phyloP scores from a whole-genome alignment of 2,888 invertebrate genomes.

The Phania funesta region DNA sequence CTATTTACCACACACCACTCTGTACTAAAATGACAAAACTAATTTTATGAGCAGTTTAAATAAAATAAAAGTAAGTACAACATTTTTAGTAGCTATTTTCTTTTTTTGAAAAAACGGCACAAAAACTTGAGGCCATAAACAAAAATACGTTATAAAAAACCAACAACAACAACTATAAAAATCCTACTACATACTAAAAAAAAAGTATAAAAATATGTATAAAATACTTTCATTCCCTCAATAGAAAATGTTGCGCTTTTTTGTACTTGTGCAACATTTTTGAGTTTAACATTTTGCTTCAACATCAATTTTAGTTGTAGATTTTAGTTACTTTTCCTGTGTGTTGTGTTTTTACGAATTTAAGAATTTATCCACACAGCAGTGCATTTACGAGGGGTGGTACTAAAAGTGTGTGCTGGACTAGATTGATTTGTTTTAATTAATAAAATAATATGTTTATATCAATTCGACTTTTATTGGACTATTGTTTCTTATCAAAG shows the following conservation, averaged over 20 bases:
- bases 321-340: constrained; percentile 27
- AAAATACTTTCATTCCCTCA: constrained; percentile 21
- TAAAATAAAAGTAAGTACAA: constrained; percentile 54
- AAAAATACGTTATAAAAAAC: constrained; percentile 28
- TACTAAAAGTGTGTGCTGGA: not conserved
- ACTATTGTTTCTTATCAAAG: no score
- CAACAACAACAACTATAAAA: not conserved
- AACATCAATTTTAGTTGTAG: constrained; percentile 44
- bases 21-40: constrained; percentile 50
- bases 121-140: constrained; percentile 56
- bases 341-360: constrained; percentile 8
- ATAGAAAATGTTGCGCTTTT: constrained; percentile 44
- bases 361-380: constrained; percentile 4
- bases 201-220: constrained; percentile 18
- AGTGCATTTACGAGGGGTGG: not conserved
- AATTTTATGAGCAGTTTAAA: constrained; percentile 60
- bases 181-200: constrained; percentile 11
- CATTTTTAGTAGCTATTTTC: not conserved
- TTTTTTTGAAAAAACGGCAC: constrained; percentile 21
- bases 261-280: constrained; percentile 35
- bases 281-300: constrained; percentile 40
- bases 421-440: not conserved
- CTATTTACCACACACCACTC: no score
- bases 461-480: no score
- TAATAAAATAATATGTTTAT: not conserved